These are phyloP conservation scores for Ennomos quercinarius DNA, from an alignment of 2,888 invertebrate species.

Conservation along the genomic window DNA sequence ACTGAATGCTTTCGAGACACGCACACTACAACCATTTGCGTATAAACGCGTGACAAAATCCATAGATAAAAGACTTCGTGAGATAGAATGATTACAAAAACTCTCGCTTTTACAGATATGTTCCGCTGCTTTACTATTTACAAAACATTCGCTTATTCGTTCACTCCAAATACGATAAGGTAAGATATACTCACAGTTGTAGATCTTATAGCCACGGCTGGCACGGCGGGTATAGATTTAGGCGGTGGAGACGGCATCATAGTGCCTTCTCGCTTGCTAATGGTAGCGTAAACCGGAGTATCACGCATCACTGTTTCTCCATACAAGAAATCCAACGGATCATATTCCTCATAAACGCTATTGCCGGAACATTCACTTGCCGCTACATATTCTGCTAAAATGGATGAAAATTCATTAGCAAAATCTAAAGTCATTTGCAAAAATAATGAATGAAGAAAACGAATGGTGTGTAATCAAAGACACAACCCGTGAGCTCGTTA, in stretches of 20 bases:
- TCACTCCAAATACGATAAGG: neutral
- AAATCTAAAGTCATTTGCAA: no score
- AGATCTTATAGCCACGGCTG: constrained; percentile 67
- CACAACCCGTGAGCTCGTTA: neutral
- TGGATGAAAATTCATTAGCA: neutral
- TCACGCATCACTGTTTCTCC: constrained; percentile 81
- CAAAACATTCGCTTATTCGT: neutral
- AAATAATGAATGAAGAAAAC: no score
- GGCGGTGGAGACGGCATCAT: constrained; percentile 78
- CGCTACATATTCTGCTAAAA: constrained; percentile 65
- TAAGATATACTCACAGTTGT: constrained; percentile 66
- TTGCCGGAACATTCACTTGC: constrained; percentile 72
- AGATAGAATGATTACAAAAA: no score
- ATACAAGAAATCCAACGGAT: constrained; percentile 79
- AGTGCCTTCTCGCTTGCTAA: constrained; percentile 68
- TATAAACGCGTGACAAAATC: no score
- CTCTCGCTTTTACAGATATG: neutral
- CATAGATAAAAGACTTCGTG: no score
- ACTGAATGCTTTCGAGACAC: no score
- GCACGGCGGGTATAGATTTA: constrained; percentile 71
- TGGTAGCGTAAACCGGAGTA: constrained; percentile 72
- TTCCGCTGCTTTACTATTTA: neutral
- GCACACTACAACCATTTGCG: no score
- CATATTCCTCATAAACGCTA: constrained; percentile 82
- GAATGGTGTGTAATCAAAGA: no score